Percentiles rank a stretch among this genome's conserved stretches.
Evolutionary conservation across 2,113 vertebrate species (phyloP).

Genomic region (Sinocyclocheilus grahami): DNA sequence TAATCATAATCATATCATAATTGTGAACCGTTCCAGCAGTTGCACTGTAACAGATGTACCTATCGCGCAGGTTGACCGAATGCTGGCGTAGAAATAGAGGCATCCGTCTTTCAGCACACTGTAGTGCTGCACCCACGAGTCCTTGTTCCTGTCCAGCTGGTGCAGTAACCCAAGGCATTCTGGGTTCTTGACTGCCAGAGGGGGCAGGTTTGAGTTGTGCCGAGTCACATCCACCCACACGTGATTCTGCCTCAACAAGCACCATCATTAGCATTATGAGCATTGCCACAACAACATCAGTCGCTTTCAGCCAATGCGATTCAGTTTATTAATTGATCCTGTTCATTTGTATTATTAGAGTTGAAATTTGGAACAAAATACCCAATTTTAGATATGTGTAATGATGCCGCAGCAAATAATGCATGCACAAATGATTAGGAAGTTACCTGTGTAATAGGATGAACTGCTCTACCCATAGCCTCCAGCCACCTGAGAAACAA

Average conservation of each 20-base stretch:
- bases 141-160: conserved; percentile 79
- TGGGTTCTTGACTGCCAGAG: conserved; percentile 87
- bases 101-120: conserved; percentile 90
- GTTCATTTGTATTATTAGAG: not conserved
- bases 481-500: conserved; percentile 83
- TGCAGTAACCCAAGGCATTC: conserved; percentile 89
- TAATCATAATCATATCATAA: too few species aligned
- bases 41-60: conserved; percentile 68
- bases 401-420: not conserved
- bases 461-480: conserved; percentile 83
- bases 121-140: conserved; percentile 83
- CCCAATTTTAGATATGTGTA: not conserved
- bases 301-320: not conserved
- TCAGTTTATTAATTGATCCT: not conserved
- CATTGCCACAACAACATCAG: conserved; percentile 22
- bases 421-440: not conserved
- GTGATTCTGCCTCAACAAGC: conserved; percentile 77
- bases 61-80: conserved; percentile 82
- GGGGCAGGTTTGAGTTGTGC: conserved; percentile 87
- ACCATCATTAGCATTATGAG: conserved; percentile 2
- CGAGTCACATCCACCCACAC: conserved; percentile 90
- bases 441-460: conserved; percentile 83
- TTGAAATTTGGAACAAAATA: not conserved
- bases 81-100: conserved; percentile 85
- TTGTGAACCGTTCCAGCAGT: too few species aligned